Base-by-base conservation (phyloP, 1,140 invertebrate species). In the Potamilus streckersoni region DNA sequence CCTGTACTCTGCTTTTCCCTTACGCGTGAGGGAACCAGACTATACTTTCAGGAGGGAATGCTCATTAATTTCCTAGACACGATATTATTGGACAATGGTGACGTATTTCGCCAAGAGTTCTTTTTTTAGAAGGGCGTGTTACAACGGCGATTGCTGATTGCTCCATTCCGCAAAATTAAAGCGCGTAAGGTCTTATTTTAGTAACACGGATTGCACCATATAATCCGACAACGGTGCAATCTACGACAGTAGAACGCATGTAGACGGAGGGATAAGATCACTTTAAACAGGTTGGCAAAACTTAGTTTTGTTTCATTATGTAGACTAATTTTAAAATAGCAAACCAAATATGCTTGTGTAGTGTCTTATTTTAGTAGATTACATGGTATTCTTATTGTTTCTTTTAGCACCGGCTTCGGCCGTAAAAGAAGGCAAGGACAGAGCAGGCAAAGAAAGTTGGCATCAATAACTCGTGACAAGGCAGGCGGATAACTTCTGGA, bases 201-300 rank as follows among this genome's bases (percentile, higher is more conserved):
- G 74, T 14, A 66, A 63, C 27, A 69, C 16, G 38, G 59, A 76
- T 76, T 76, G 74, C 74, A 76, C 74, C 71, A 76, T 76, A 76
- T 65, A 27, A 62, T 60, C 12, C 31, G 13, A 20, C 4, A 20
- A 17, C 71, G 71, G 74, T 76, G 74, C 71, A 71, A 76, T 56
- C 55, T 61, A 66, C 15, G 59, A 61, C 74, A 76, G 64, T 71
- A 71, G 74, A 76, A 71, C 69, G 68, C 71, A 76, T 71, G 69
- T 76, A 65, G 68, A 76, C 61, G 55, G 69, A 71, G 57, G 68
- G 68, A 71, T 67, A 60, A 68, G 74, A 76, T 69, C 66, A 71
- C 71, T 69, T 59, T 8, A 76, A 66, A 69, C 74, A 76, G 74
- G 74, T 76, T 71, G n/a, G 16, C 12, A 31, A 38, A 49, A 49